A percentile compares a stretch with the other conserved stretches of the same genome.
Conservation (phyloP, 2,113 vertebrate genomes). For the Menidia beryllina region DNA sequence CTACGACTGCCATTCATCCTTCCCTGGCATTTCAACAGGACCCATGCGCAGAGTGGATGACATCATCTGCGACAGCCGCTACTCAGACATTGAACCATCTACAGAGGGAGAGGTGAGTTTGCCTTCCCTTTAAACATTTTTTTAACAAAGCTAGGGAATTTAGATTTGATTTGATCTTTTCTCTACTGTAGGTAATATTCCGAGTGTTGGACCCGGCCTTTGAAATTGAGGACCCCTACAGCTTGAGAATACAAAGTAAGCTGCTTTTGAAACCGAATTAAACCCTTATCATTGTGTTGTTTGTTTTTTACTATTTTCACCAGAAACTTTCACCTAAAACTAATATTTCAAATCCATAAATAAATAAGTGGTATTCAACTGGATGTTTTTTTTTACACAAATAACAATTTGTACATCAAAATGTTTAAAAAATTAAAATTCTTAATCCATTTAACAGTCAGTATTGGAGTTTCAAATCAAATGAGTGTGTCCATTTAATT, state of each 20-base stretch:
- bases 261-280: neutral
- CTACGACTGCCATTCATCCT: conserved; percentile 87
- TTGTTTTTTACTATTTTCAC: too few relatives aligned
- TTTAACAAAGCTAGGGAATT: neutral
- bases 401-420: too few relatives aligned
- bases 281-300: neutral
- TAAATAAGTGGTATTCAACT: too few relatives aligned
- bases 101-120: conserved; percentile 91
- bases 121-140: neutral
- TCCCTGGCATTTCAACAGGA: conserved; percentile 86
- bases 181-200: conserved; percentile 87
- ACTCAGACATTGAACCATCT: conserved; percentile 95
- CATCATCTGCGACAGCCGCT: conserved; percentile 93
- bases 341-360: too few relatives aligned
- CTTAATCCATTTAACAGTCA: too few relatives aligned
- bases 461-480: too few relatives aligned
- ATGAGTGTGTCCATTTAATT: too few relatives aligned
- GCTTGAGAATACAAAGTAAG: conserved; percentile 92
- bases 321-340: too few relatives aligned
- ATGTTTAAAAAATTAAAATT: too few relatives aligned
- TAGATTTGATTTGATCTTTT: neutral
- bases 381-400: too few relatives aligned
- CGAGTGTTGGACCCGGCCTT: conserved; percentile 93
- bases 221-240: conserved; percentile 93
- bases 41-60: conserved; percentile 93